Conservation (phyloP, 2,888 invertebrate species). For the Beris chalybata region DNA sequence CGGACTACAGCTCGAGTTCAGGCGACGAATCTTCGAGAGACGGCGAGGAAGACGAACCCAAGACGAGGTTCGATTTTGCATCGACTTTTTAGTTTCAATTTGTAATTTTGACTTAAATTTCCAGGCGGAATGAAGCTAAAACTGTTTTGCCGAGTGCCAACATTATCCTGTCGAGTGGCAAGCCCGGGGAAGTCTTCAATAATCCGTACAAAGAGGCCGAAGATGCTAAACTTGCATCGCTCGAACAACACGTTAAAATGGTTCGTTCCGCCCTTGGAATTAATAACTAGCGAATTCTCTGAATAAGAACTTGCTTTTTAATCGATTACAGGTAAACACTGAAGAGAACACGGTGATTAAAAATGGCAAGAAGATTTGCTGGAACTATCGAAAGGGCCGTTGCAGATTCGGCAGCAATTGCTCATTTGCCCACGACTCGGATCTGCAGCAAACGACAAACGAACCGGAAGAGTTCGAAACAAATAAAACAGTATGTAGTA, state of each 20-base stretch:
- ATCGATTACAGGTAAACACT: conserved; percentile 59
- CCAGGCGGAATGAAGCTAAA: conserved; percentile 33
- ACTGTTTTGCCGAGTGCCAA: conserved; percentile 50
- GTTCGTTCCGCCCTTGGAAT: conserved; percentile 56
- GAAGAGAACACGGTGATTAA: conserved; percentile 75
- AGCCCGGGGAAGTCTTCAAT: conserved; percentile 66
- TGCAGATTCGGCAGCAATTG: conserved; percentile 92
- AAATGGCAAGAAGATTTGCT: conserved; percentile 87
- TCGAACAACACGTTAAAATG: conserved; percentile 94
- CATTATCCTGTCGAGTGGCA: conserved; percentile 42
- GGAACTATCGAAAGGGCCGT: conserved; percentile 88
- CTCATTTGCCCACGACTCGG: conserved; percentile 88
- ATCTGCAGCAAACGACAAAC: conserved; percentile 60
- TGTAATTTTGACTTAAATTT: not conserved
- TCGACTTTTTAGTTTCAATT: not conserved
- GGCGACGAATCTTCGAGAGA: conserved; percentile 43
- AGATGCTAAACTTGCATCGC: conserved; percentile 78
- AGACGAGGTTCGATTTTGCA: too few relatives aligned
- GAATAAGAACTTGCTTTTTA: not conserved
- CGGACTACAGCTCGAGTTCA: conserved; percentile 47
- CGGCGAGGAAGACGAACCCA: conserved; percentile 29
- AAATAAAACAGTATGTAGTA: not conserved
- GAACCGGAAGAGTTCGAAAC: not conserved
- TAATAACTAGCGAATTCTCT: not conserved
- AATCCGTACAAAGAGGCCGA: conserved; percentile 88